Percentiles rank a stretch among this genome's conserved stretches.
Conservation (phyloP, 2,888 invertebrate genomes). For the Tanytarsus gracilentus region DNA sequence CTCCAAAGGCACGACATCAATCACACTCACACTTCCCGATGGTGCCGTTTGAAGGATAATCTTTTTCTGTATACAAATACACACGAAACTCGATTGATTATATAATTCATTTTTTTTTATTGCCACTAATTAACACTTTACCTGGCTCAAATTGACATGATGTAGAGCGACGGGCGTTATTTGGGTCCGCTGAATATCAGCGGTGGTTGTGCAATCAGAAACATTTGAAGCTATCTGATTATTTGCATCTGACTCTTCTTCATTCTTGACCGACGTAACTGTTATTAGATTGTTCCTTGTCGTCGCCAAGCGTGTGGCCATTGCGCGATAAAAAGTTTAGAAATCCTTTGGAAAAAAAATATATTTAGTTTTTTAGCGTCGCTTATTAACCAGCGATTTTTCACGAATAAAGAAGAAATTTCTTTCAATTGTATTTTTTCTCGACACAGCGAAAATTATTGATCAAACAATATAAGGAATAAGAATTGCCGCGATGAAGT, state of each 20-base stretch:
- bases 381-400: not conserved
- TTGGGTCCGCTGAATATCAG: constrained; percentile 4
- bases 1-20: constrained; percentile 41
- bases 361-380: not conserved
- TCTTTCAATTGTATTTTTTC: no score
- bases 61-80: constrained; percentile 36
- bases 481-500: no score
- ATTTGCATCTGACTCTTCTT: constrained; percentile 4
- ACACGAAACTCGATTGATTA: not conserved
- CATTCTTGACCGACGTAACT: constrained; percentile 34
- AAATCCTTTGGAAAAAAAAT: not conserved
- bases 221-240: not conserved
- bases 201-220: not conserved
- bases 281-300: constrained; percentile 41
- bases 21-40: constrained; percentile 36
- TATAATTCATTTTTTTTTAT: no score
- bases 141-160: constrained; percentile 25
- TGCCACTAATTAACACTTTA: not conserved
- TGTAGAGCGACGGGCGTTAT: constrained; percentile 20
- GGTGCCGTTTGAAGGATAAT: constrained; percentile 34
- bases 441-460: no score
- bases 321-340: no score
- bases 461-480: no score
- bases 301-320: constrained; percentile 42
- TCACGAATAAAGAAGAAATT: no score